Conservation (phyloP, 2,888 invertebrate genomes). For the Spilarctia lutea region DNA sequence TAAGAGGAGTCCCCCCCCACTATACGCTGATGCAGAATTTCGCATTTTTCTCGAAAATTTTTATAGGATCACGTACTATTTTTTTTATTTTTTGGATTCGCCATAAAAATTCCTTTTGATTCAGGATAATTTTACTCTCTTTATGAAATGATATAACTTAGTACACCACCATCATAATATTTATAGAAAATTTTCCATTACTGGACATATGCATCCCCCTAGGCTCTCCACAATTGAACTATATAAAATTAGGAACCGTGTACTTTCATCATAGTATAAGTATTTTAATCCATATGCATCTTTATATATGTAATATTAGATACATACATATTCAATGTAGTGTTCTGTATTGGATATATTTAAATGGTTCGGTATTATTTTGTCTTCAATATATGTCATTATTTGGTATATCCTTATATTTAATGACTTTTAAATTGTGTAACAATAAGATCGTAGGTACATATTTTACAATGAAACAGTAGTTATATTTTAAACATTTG, state of each 20-base stretch:
- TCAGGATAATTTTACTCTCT: background rate
- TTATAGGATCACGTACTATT: no score
- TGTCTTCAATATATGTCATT: background rate
- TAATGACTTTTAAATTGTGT: background rate
- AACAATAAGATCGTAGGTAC: background rate
- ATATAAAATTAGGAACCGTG: background rate
- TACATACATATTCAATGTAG: background rate
- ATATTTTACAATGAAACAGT: background rate
- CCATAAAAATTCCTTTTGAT: no score
- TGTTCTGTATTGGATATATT: background rate
- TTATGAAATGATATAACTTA: background rate
- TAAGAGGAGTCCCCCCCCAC: no score
- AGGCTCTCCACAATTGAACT: background rate
- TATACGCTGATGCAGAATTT: no score
- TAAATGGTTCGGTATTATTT: background rate
- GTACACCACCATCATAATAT: background rate
- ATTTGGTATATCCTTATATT: no score
- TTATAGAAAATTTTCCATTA: background rate
- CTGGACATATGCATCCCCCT: no score
- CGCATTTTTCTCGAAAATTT: no score
- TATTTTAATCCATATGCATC: background rate
- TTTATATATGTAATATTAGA: background rate
- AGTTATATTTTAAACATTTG: background rate
- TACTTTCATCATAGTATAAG: background rate
- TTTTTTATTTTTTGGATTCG: no score